Base-by-base conservation (phyloP, 92 coral and sea anemone species). In the Chrysogorgia sp. region DNA sequence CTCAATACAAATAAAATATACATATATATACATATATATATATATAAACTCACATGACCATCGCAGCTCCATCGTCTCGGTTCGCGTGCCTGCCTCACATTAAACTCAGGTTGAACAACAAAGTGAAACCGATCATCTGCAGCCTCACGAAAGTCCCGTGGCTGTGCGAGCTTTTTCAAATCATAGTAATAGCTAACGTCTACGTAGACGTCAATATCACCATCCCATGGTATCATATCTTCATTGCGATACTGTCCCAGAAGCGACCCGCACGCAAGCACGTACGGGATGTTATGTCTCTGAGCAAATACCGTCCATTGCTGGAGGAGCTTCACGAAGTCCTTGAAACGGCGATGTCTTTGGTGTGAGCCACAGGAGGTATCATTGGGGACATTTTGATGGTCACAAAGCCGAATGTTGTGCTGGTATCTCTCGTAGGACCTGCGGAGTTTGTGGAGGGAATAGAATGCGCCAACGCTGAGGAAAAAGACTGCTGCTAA, bases 51-150 rank as follows among this genome's bases (percentile, higher is more conserved):
- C 40, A 88, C 91, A 93, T 78, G 62, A 40, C 97, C 97, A 21
- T 76, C 24, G 58, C 97, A 91, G 17, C 77, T 85, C 77, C 78
- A 89, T 34, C 97, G 78, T 53, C 68, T 91, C n/a, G 14, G 53
- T 20, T 45, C 28, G 26, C 82, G 79, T 32, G 77, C 68, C 0
- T n/a, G n/a, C n/a, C 89, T 68, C 7, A 85, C 65, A 22, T 77
- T 57, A 69, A 89, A 86, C 69, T 89, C 91, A 5, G 97, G 97
- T 67, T 91, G 97, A 33, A 89, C 52, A 40, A 89, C 93, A 45
- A 91, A 40, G 7, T 83, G 84, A 41, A 91, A 78, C 50, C 61
- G 77, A 23, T 79, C 86, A 81, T 91, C 91, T 35, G 49, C 13
- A 12, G 10, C 10, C 20, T 62, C 78, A 15, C 2, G n/a, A 81